Conservation (phyloP, 2,797 vertebrate species). For the Premnoplex brunnescens region DNA sequence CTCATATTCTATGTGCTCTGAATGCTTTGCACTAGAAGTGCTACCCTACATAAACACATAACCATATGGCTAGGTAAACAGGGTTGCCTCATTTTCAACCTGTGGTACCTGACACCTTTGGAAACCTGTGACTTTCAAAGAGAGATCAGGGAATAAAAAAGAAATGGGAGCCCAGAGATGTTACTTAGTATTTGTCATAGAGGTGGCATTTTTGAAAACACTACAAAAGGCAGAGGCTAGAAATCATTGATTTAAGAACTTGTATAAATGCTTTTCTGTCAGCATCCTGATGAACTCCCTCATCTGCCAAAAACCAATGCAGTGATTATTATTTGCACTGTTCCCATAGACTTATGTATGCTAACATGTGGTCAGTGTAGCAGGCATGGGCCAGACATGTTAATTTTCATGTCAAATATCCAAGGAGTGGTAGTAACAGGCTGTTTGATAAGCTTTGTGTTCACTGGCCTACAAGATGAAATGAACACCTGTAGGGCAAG, state of each 20-base stretch:
- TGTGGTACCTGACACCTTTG: background rate
- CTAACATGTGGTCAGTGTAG: background rate
- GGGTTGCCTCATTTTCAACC: background rate
- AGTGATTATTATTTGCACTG: background rate
- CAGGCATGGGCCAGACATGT: background rate
- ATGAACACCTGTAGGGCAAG: background rate
- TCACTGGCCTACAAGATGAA: background rate
- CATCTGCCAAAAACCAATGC: background rate
- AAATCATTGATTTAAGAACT: background rate
- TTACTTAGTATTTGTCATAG: background rate
- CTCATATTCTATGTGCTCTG: background rate
- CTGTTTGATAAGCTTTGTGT: background rate
- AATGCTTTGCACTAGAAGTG: background rate
- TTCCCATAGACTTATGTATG: background rate
- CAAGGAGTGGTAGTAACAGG: background rate
- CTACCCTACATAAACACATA: background rate
- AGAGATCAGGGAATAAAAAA: background rate
- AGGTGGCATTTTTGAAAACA: background rate
- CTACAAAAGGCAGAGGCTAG: background rate
- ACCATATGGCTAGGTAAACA: background rate
- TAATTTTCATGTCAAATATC: background rate
- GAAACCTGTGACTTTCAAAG: background rate
- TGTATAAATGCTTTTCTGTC: background rate
- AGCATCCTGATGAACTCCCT: background rate
- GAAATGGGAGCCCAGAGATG: background rate